Evolutionary conservation across 1,140 invertebrate genomes (phyloP), one percentile per base, ranked within the genome.

Genomic region (Potamilus streckersoni): DNA sequence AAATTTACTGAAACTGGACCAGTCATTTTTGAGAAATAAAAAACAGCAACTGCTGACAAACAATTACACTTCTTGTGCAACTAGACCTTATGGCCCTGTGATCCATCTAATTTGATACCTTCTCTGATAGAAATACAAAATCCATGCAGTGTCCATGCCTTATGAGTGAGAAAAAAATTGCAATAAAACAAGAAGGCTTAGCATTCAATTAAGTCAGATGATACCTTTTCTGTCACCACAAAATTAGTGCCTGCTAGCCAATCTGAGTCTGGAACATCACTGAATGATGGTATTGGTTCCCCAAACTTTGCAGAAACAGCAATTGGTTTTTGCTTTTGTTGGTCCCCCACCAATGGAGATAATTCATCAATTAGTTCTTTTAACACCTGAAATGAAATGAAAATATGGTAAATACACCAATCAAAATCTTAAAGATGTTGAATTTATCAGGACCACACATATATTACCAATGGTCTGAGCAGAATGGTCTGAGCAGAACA

Each of bases 221-320:
- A 20, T 77, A 84, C 84, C 81, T 86, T 84, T 56, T 81, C 72
- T 55, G 80, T 83, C 8, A 79, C 73, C 16, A 78, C 64, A 31
- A 81, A 73, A 65, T 86, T 86, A 27, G 85, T 86, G 56, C 81
- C 85, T 20, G 59, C 69, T 56, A 86, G 75, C 85, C 85, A 86
- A 58, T 84, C 83, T 23, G 76, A 60, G 55, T 74, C 13, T 15
- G 64, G 56, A n/a, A 55, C 13, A 17, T 20, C 31, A 49, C 59
- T 60, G 57, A 60, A 60, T 15, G 65, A 70, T 8, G 38, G 38
- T 38, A 68, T n/a, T 19, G 72, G 17, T 57, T 73, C 31, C 11
- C 69, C 74, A 63, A 60, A 49, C 27, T 74, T 78, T 13, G 73
- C 71, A 13, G 82, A 78, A 0, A 78, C 73, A 31, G 71, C 71